phyloP scores from a whole-genome alignment of 2,888 invertebrate genomes.

The Ormyrus thymus region DNA sequence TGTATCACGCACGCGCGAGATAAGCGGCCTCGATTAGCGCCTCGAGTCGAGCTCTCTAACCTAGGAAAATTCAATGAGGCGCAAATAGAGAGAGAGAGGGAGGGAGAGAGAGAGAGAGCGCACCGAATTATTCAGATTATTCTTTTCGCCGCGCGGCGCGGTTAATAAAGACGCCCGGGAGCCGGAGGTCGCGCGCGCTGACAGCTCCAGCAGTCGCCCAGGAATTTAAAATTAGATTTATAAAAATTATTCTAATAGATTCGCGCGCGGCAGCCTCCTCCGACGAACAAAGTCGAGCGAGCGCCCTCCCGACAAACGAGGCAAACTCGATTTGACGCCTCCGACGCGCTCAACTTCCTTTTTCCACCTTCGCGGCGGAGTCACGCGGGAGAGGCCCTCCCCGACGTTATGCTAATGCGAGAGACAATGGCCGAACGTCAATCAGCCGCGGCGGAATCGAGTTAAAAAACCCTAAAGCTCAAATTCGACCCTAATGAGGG shows the following conservation, averaged over 20 bases:
- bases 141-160: background rate
- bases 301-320: constrained; percentile 56
- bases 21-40: constrained; percentile 36
- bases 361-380: constrained; percentile 10
- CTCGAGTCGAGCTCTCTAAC: too few relatives aligned
- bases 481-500: too few relatives aligned
- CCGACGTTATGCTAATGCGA: constrained; percentile 71
- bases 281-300: background rate
- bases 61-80: constrained; percentile 62
- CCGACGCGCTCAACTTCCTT: background rate
- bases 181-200: background rate
- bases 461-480: too few relatives aligned
- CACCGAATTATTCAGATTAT: constrained; percentile 9
- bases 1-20: constrained; percentile 28
- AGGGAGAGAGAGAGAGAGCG: background rate
- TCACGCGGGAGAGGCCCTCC: background rate
- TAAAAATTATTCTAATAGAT: constrained; percentile 75
- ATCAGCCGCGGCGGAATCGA: constrained; percentile 58
- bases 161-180: constrained; percentile 21
- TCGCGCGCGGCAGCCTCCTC: constrained; percentile 53
- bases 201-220: background rate
- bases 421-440: constrained; percentile 72
- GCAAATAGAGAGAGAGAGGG: constrained; percentile 59
- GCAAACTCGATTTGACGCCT: constrained; percentile 73
- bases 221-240: constrained; percentile 74